These are phyloP conservation scores for Hemaris fuciformis DNA, from an alignment of 2,888 invertebrate genomes.

Conservation along the genomic window DNA sequence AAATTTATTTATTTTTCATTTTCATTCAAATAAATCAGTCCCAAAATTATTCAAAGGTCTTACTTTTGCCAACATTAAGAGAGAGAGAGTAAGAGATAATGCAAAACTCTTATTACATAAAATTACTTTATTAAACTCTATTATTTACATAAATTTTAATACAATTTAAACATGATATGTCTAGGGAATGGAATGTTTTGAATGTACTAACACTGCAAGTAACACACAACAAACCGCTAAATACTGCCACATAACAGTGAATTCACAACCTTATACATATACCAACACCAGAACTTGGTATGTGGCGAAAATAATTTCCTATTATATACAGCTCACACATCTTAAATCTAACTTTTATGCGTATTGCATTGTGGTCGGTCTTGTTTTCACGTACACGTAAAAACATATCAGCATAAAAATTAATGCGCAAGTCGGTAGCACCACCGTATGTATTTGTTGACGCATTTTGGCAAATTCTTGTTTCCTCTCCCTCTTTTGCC, in stretches of 20 bases:
- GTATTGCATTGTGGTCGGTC: slow-evolving; percentile 80
- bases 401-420: slow-evolving; percentile 86
- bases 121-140: slow-evolving; percentile 32
- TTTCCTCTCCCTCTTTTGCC: slow-evolving; percentile 91
- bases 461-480: slow-evolving; percentile 91
- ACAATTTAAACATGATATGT: slow-evolving; percentile 37
- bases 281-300: not conserved
- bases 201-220: slow-evolving; percentile 9
- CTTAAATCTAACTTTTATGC: slow-evolving; percentile 40
- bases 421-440: slow-evolving; percentile 86
- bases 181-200: slow-evolving; percentile 29
- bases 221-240: not conserved
- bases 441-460: slow-evolving; percentile 89
- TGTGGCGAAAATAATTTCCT: slow-evolving; percentile 1
- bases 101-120: not conserved
- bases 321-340: not conserved
- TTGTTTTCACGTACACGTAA: slow-evolving; percentile 90
- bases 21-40: no score
- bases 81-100: not conserved
- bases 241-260: slow-evolving; percentile 11
- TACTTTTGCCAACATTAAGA: no score
- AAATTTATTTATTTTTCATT: no score
- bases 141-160: slow-evolving; percentile 41
- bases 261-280: slow-evolving; percentile 24
- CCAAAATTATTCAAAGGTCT: no score